Base-by-base conservation (phyloP, 2,113 vertebrate genomes). In the Nothoprocta perdicaria region DNA sequence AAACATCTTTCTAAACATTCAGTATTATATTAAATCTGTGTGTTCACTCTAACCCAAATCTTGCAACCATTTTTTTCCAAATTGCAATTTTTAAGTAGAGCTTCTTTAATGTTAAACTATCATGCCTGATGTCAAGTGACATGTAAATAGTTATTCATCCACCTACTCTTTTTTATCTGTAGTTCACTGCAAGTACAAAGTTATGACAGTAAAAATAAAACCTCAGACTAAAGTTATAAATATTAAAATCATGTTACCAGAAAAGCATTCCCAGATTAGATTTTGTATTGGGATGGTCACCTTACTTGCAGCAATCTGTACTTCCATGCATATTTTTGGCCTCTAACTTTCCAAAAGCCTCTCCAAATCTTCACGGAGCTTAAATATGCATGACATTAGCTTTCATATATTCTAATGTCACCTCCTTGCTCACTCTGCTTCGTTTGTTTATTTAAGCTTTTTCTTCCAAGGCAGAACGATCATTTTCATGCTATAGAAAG, bases 311-410 rank as follows among this genome's bases (percentile, higher is more conserved):
- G 27, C 11, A 67, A 71, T 12, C 48, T 63, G 10, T 6, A 50
- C 31, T 75, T 88, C 57, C 40, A 31, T 35, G 71, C 7, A 15
- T 50, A 45, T 5, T 41, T 35, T 2, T 63, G 22, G 24, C 15
- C 46, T 53, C 72, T 38, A 86, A 60, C 14, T 90, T 29, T 57
- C 53, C 71, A 3, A 0, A 71, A 74, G 11, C 24, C 21, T 78
- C 52, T 41, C 57, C 10, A 68, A 77, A 71, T 38, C 10, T 29
- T 52, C 66, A 58, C 0, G 10, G 18, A 84, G 61, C 29, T 76
- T 86, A 5, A 80, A 71, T 2, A 52, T 15, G 4, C 18, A 55
- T 0, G 1, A 14, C 2, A 0, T 53, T 69, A 38, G 27, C 11
- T 81, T 81, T 65, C 46, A 79, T 41, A 27, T 71, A 19, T 33